Evolutionary conservation across 1,140 invertebrate species (phyloP), one percentile per base, ranked within the genome.

Genomic region (Nephotettix cincticeps): DNA sequence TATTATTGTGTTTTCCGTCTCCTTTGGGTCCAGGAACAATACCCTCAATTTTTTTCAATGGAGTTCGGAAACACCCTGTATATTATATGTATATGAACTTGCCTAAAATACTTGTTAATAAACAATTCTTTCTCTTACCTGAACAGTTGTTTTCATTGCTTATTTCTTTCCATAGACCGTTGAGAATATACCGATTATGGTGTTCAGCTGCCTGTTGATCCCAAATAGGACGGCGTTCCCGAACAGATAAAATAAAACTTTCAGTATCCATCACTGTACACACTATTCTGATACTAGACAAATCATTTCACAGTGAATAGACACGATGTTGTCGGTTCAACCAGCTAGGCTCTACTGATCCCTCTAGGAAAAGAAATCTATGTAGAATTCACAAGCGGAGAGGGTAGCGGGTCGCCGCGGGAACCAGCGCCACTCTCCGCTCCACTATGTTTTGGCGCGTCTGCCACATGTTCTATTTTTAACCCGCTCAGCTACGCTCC

Each of bases 161-260:
- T 63, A 63, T 63, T 63, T 63, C 58, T 11, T 63, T 63, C 58
- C 58, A 63, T 13, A 63, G 58, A 25, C 58, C 11, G 58, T 63
- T 25, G 28, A 63, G 58, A 63, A 51, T n/a, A 23, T 51, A 51
- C 4, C 47, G 47, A 23, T 51, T 51, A 51, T 51, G 47, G 21
- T 51, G 47, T 6, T 51, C 47, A 51, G 17, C 3, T 23, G 19
- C 6, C n/a, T 51, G 17, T n/a, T 51, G 47, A 25, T 63, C 58
- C 58, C 58, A 63, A 63, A 27, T 19, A 63, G 58, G 58, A 63
- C 58, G 58, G 23, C 58, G 58, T 63, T 63, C 58, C 6, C 4
- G 58, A 63, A 63, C 23, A n/a, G 58, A 63, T 6, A 63, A 29
- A 27, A 63, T 63, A 63, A 63, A 63, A 23, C 17, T 51, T 51